phyloP scores from a whole-genome alignment of 1,140 invertebrate genomes.

The Psilanteris sp. region DNA sequence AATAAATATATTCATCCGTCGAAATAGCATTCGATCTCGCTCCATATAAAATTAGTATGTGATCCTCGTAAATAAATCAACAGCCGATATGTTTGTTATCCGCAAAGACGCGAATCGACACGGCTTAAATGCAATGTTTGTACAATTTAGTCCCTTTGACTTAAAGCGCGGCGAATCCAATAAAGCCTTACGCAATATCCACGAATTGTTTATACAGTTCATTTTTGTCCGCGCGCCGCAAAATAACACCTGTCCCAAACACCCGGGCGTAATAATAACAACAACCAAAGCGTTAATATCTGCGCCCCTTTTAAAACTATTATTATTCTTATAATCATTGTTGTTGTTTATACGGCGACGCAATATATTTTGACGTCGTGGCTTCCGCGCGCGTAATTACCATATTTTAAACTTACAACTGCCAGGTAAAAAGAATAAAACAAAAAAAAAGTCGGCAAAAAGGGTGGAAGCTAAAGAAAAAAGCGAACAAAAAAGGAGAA shows the following conservation, averaged over 20 bases:
- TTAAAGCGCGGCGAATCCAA: constrained; percentile 32
- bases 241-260: no score
- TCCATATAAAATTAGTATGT: constrained; percentile 26
- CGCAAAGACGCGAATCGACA: constrained; percentile 5
- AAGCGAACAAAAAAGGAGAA: not conserved
- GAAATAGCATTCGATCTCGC: no score
- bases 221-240: constrained; percentile 32
- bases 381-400: constrained; percentile 48
- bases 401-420: constrained; percentile 60
- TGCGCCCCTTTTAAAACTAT: constrained; percentile 8
- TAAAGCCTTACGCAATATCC: constrained; percentile 26
- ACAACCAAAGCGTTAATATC: constrained; percentile 4
- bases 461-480: not conserved
- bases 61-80: constrained; percentile 51
- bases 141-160: constrained; percentile 44
- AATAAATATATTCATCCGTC: no score
- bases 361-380: constrained; percentile 34
- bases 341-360: constrained; percentile 44
- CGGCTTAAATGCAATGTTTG: constrained; percentile 48
- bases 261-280: constrained; percentile 37
- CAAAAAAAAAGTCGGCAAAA: not conserved
- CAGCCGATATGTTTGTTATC: constrained; percentile 35
- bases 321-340: constrained; percentile 42
- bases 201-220: constrained; percentile 43
- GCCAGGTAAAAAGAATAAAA: constrained; percentile 25